A percentile compares a stretch with the other conserved stretches of the same genome.
Conservation (phyloP, 2,888 invertebrate genomes). For the Calliphora vomitoria region DNA sequence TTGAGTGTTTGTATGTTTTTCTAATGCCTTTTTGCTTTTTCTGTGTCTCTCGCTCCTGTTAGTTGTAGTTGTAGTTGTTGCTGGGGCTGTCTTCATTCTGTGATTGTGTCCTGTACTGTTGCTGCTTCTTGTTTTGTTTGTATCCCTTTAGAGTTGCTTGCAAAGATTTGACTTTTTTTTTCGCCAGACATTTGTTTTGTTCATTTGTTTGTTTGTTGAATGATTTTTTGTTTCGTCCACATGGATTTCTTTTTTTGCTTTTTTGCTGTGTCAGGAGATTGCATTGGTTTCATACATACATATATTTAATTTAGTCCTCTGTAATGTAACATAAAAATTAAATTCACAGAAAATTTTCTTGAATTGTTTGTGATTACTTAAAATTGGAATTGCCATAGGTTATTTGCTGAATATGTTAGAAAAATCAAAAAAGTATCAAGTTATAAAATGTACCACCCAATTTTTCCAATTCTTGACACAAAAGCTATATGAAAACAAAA, state of each 20-base stretch:
- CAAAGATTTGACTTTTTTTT: constrained; percentile 39
- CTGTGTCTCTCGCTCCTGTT: neutral
- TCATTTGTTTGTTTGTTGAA: constrained; percentile 30
- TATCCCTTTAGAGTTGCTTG: constrained; percentile 19
- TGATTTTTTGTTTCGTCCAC: constrained; percentile 17
- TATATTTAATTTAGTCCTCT: constrained; percentile 1
- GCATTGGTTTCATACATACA: neutral
- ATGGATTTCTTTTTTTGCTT: neutral
- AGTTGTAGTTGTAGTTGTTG: neutral
- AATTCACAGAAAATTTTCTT: neutral
- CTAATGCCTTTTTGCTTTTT: neutral
- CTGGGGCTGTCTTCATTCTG: constrained; percentile 14
- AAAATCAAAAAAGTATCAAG: too few species aligned
- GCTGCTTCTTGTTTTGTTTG: constrained; percentile 6
- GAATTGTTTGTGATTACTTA: neutral
- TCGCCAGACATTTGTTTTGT: constrained; percentile 18
- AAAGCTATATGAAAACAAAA: too few species aligned
- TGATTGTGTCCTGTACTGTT: constrained; percentile 44
- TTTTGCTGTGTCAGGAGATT: neutral
- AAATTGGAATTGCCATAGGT: too few species aligned
- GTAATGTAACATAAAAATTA: constrained; percentile 1
- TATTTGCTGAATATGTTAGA: too few species aligned
- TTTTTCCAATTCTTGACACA: too few species aligned
- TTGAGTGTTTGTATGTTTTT: constrained; percentile 15
- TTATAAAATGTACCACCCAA: too few species aligned